Evolutionary conservation across 2,888 invertebrate species (phyloP), one percentile per base, ranked within the genome.

Genomic region (Cotesia congregata): DNA sequence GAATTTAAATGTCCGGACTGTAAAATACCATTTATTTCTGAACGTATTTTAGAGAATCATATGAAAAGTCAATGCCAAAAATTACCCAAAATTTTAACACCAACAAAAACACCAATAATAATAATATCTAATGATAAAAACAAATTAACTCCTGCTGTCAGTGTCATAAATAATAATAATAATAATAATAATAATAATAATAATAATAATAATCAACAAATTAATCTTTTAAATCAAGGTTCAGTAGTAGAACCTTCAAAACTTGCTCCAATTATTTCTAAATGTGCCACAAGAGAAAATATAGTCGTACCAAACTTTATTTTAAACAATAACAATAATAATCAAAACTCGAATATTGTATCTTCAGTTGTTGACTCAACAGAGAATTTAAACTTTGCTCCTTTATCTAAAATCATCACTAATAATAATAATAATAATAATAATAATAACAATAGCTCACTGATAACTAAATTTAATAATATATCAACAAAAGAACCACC

Each of bases 1-100:
- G 88, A 89, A 68, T 80, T 87, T 61, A 80, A 86, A 62, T 89
- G 89, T 20, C 50, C 70, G 2, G 67, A 75, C 3, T 88, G 88
- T 73, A 85, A 81, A 83, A 80, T 72, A 7, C 83, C 82, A 6
- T 87, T 87, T 9, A 75, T 79, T 6, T 81, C 81, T 6, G 80
- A 82, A 15, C 62, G 68, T 1, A 81, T 83, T 20, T 65, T 86
- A 9, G 59, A 76, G n/a, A 79, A 75, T 5, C 84, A 83, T 70
- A 61, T 61, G 1, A 20, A 50, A 0, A 59, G 67, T 12, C 64
- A 68, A 41, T 71, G 71, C 6, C 39, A 73, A 5, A 15, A 17
- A 17, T 20, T 20, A 5, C 7, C 59, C 41, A 1, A 1, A 1
- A 38, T 7, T 12, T 38, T 12, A 50, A 39, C 65, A 41, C 50